Evolutionary conservation across 2,888 invertebrate species (phyloP).

Genomic region (Heliconius cydno): DNA sequence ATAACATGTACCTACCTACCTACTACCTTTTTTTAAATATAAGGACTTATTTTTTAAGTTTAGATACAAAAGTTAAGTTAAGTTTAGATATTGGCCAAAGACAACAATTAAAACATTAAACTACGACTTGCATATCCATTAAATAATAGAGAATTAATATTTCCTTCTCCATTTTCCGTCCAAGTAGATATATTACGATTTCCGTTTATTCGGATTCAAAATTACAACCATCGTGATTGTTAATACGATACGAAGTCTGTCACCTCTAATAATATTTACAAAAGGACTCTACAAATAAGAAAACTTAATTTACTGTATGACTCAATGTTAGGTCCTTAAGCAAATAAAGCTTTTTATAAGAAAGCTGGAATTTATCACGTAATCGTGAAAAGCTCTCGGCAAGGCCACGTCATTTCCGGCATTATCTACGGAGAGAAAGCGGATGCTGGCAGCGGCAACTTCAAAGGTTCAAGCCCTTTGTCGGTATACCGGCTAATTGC

Average conservation of each 20-base stretch:
- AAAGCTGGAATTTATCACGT: slow-evolving; percentile 75
- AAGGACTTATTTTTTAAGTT: neutral
- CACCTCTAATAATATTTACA: slow-evolving; percentile 27
- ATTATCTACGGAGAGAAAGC: slow-evolving; percentile 75
- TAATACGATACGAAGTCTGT: neutral
- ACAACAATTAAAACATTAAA: neutral
- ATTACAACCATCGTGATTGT: neutral
- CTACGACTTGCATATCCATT: neutral
- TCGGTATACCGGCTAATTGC: slow-evolving; percentile 69
- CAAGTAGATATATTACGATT: too few species aligned
- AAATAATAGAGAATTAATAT: neutral
- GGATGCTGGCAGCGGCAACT: slow-evolving; percentile 72
- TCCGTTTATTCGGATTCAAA: too few species aligned
- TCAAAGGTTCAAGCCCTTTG: slow-evolving; percentile 73
- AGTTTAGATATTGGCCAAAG: too few species aligned
- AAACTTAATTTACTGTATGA: slow-evolving; percentile 58
- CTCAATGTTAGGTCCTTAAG: slow-evolving; percentile 56
- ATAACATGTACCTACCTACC: neutral
- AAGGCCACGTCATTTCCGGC: slow-evolving; percentile 79
- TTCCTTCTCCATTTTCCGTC: neutral
- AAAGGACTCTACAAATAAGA: slow-evolving; percentile 14
- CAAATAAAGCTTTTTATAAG: slow-evolving; percentile 64
- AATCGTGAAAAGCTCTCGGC: slow-evolving; percentile 78
- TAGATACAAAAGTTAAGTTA: neutral
- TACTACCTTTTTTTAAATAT: neutral